A percentile compares a stretch with the other conserved stretches of the same genome.
Conservation (phyloP, 2,113 vertebrate species). For the Cynocephalus volans region DNA sequence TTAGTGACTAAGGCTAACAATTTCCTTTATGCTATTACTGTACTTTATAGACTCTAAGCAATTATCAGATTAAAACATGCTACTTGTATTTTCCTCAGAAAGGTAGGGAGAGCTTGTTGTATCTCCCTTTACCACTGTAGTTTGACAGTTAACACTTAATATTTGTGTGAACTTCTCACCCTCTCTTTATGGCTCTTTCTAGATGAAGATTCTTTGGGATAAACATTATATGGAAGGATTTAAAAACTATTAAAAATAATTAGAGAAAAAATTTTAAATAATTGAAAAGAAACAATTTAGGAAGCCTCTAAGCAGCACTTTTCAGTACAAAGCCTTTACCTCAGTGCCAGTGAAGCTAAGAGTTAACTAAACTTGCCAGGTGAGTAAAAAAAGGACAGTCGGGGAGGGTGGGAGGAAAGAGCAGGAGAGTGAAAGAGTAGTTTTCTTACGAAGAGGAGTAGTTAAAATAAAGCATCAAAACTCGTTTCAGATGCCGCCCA, state of each 20-base stretch:
- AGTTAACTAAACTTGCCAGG: not conserved
- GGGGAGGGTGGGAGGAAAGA: not conserved
- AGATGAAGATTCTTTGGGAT: not conserved
- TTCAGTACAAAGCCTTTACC: slow-evolving; percentile 21
- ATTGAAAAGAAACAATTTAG: slow-evolving; percentile 28
- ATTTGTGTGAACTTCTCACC: not conserved
- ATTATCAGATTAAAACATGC: not conserved
- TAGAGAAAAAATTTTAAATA: not conserved
- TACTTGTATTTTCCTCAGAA: not conserved
- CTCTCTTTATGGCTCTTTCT: not conserved
- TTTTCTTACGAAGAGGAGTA: not conserved
- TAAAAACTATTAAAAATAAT: slow-evolving; percentile 33
- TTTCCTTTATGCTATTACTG: not conserved
- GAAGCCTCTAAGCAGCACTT: not conserved
- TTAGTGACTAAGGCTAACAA: not conserved
- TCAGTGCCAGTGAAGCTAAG: not conserved
- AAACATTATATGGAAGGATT: slow-evolving; percentile 1
- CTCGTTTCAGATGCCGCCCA: slow-evolving; percentile 2
- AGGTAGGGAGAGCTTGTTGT: not conserved
- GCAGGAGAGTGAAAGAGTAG: not conserved
- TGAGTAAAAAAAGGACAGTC: not conserved
- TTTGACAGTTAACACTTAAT: not conserved
- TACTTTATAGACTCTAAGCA: not conserved
- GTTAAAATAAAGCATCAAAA: not conserved
- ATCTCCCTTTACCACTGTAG: not conserved